These are phyloP conservation scores for Datnioides undecimradiatus DNA, from an alignment of 2,113 vertebrate genomes.

Conservation along the genomic window DNA sequence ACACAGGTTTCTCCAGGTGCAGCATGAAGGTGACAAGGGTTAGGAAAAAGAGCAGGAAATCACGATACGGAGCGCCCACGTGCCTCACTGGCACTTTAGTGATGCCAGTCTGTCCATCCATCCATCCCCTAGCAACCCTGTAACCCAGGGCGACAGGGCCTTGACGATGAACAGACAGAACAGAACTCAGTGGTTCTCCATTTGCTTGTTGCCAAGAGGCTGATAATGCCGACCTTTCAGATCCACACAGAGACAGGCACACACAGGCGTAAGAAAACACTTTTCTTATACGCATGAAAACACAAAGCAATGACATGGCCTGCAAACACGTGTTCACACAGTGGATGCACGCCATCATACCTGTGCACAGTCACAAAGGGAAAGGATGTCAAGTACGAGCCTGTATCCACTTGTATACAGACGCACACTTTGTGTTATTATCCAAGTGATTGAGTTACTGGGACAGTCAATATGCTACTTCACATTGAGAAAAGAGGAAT, in stretches of 20 bases:
- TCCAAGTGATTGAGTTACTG: conserved; percentile 35
- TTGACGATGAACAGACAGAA: conserved; percentile 55
- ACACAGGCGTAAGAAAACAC: not conserved
- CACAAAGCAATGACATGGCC: not conserved
- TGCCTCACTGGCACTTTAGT: conserved; percentile 37
- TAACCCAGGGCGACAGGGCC: conserved; percentile 68
- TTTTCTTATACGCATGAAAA: not conserved
- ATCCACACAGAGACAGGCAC: not conserved
- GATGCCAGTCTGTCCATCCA: conserved; percentile 60
- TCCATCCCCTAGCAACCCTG: conserved; percentile 70
- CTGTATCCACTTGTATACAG: not conserved
- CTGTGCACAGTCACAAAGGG: not conserved
- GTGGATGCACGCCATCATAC: not conserved
- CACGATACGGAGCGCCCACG: conserved; percentile 34
- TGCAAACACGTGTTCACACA: not conserved
- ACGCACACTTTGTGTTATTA: not conserved
- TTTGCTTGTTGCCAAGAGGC: conserved; percentile 58
- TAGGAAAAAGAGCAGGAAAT: conserved; percentile 2
- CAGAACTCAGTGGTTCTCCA: conserved; percentile 33
- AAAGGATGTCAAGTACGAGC: not conserved
- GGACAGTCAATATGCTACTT: conserved; percentile 30
- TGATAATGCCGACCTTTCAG: conserved; percentile 48
- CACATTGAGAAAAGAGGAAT: conserved; percentile 25
- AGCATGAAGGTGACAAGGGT: not conserved
- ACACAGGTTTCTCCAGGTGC: not conserved